A percentile compares a stretch with the other conserved stretches of the same genome.
Conservation (phyloP, 2,888 invertebrate species). For the Caenorhabditis doughertyi region DNA sequence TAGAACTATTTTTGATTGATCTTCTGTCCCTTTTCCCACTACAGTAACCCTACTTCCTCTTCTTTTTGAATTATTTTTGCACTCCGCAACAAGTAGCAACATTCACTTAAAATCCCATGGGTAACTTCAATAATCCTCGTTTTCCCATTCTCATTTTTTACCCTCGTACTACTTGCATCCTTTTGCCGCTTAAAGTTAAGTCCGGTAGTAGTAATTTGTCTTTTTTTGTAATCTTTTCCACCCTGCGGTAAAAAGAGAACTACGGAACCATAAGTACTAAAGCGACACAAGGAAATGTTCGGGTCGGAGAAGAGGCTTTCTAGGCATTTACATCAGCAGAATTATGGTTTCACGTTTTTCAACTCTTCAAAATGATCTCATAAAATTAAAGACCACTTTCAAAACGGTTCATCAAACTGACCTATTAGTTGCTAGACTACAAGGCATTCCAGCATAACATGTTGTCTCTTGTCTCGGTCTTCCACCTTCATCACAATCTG, state of each 20-base stretch:
- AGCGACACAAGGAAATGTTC: no score
- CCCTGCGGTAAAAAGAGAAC: neutral
- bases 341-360: no score
- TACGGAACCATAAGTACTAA: conserved; percentile 8
- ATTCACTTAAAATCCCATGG: conserved; percentile 29
- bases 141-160: conserved; percentile 26
- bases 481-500: conserved; percentile 64
- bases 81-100: conserved; percentile 17
- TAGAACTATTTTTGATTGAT: no score
- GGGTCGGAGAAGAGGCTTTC: no score
- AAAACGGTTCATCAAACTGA: conserved; percentile 14
- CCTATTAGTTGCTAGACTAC: conserved; percentile 60
- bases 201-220: conserved; percentile 39
- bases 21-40: no score
- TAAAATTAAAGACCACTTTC: no score
- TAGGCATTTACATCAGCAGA: no score
- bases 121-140: conserved; percentile 25
- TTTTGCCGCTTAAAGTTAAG: conserved; percentile 34
- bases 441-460: conserved; percentile 72
- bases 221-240: conserved; percentile 9
- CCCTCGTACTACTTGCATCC: conserved; percentile 3
- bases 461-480: conserved; percentile 63
- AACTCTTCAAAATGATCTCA: no score
- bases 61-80: neutral
- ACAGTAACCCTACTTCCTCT: conserved; percentile 8